Conservation (phyloP, 2,113 vertebrate species). For the Cyprinus carpio region DNA sequence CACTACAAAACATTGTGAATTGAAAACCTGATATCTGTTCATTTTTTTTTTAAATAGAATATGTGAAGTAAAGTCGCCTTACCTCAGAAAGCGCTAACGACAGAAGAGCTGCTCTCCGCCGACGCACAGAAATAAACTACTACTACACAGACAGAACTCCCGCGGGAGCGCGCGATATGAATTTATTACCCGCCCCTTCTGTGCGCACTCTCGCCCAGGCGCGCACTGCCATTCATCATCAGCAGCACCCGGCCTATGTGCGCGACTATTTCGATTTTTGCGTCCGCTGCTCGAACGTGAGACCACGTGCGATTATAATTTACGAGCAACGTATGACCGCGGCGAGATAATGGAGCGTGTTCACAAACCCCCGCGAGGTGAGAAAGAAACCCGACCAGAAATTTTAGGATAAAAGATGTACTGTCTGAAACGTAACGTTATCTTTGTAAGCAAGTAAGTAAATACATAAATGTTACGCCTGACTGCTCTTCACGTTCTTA, state of each 20-base stretch:
- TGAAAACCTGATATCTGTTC: neutral
- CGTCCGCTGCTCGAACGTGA: neutral
- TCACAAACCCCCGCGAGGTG: neutral
- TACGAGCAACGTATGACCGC: neutral
- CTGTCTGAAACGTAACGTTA: neutral
- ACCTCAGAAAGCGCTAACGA: slow-evolving; percentile 19
- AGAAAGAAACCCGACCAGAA: neutral
- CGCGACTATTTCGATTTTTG: neutral
- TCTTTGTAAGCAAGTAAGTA: neutral
- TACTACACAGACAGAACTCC: neutral
- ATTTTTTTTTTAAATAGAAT: neutral
- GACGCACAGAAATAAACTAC: neutral
- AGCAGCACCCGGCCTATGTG: neutral
- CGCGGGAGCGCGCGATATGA: slow-evolving; percentile 20
- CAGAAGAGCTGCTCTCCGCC: neutral
- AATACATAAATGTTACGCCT: neutral
- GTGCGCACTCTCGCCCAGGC: neutral
- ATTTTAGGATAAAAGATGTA: neutral
- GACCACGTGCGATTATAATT: neutral
- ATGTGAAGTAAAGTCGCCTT: slow-evolving; percentile 6
- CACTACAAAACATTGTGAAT: neutral
- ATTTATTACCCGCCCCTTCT: slow-evolving; percentile 36
- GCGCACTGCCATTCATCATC: slow-evolving; percentile 13
- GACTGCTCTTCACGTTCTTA: neutral
- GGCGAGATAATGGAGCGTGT: slow-evolving; percentile 2